Evolutionary conservation across 2,797 vertebrate species (phyloP).

Genomic region (Acestrorhynchus altus): DNA sequence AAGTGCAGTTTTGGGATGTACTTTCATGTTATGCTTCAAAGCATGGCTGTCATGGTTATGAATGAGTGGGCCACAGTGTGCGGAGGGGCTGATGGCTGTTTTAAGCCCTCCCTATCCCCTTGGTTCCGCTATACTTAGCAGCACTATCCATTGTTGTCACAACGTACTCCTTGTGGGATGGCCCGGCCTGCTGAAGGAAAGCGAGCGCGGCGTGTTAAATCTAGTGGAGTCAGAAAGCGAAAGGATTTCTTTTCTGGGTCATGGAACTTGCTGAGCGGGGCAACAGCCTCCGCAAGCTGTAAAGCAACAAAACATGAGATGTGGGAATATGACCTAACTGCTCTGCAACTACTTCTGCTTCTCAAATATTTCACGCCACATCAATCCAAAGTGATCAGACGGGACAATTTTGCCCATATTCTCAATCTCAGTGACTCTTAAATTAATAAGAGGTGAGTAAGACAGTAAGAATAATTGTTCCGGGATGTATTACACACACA

Average conservation of each 20-base stretch:
- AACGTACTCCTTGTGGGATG: constrained; percentile 65
- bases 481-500: neutral
- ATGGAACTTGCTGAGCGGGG: constrained; percentile 70
- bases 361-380: neutral
- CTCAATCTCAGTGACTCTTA: neutral
- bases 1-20: constrained; percentile 47
- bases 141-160: constrained; percentile 76
- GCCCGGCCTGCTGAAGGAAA: constrained; percentile 56
- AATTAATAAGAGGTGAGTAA: neutral
- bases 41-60: constrained; percentile 60
- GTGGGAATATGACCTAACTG: constrained; percentile 49
- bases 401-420: neutral
- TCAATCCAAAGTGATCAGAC: constrained; percentile 1
- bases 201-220: constrained; percentile 64
- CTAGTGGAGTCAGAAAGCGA: constrained; percentile 67
- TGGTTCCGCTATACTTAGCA: constrained; percentile 71
- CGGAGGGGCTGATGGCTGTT: constrained; percentile 63
- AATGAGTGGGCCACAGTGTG: constrained; percentile 50
- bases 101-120: constrained; percentile 54
- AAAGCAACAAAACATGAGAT: constrained; percentile 56
- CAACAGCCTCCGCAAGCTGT: constrained; percentile 61
- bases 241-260: constrained; percentile 76
- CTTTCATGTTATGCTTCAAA: constrained; percentile 66
- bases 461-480: neutral
- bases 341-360: constrained; percentile 25